These are phyloP conservation scores for Neodon shergylaensis DNA, from an alignment of 2,113 vertebrate species.

Conservation along the genomic window DNA sequence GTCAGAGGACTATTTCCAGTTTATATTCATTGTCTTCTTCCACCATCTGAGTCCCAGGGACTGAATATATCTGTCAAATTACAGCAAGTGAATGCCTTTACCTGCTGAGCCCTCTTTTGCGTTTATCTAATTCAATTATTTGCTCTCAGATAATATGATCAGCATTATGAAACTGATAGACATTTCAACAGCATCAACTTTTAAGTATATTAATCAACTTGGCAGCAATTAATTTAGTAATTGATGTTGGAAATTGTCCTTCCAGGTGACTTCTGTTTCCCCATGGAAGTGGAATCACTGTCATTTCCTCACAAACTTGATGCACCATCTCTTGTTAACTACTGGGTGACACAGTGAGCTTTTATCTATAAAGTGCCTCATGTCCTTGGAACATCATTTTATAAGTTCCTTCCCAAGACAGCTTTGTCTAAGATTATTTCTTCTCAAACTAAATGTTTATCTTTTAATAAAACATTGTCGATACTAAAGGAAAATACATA, in stretches of 20 bases:
- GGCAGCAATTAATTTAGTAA: slow-evolving; percentile 69
- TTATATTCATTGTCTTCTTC: not conserved
- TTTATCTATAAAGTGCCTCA: slow-evolving; percentile 5
- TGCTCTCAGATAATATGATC: slow-evolving; percentile 38
- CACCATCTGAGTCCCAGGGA: not conserved
- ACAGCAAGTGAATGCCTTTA: not conserved
- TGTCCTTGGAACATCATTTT: slow-evolving; percentile 49
- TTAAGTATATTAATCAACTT: slow-evolving; percentile 66
- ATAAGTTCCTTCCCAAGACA: slow-evolving; percentile 28
- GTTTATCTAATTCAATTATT: slow-evolving; percentile 30
- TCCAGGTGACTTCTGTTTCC: slow-evolving; percentile 65
- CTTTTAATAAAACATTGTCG: slow-evolving; percentile 9
- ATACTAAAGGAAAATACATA: not conserved
- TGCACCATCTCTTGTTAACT: slow-evolving; percentile 45
- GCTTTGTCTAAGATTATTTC: slow-evolving; percentile 45
- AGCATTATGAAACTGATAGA: not conserved
- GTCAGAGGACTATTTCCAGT: not conserved
- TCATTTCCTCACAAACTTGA: slow-evolving; percentile 53
- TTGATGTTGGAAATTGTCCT: slow-evolving; percentile 71
- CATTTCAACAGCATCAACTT: slow-evolving; percentile 70
- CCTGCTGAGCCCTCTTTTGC: slow-evolving; percentile 49
- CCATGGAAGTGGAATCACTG: slow-evolving; percentile 57
- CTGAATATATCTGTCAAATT: not conserved
- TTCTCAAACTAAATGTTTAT: slow-evolving; percentile 4
- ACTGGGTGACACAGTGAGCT: slow-evolving; percentile 16